Evolutionary conservation across 2,888 invertebrate genomes (phyloP), one percentile per base, ranked within the genome.

Genomic region (Drosophila helvetica): DNA sequence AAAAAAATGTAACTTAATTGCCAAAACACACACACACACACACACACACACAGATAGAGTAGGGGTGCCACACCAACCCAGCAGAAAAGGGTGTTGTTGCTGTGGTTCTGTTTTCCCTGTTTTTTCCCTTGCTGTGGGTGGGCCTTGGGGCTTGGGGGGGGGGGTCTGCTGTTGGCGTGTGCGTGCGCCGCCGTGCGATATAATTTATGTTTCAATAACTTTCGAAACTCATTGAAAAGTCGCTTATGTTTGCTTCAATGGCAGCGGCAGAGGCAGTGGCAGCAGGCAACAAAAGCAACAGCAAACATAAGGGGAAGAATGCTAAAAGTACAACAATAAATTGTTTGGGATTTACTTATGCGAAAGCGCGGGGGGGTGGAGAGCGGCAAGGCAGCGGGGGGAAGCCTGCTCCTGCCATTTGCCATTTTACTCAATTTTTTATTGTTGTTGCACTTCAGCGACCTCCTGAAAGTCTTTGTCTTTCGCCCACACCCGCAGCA

Each of bases 301-400:
- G 70, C 58, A 75, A 56, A 69, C 80, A 69, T 76, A 68, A 68
- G 30, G 75, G 80, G 80, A 80, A 83, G 83, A 83, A 86, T 86
- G 83, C 83, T 86, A 83, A 83, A 86, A 83, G 83, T 83, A 83
- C 83, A 83, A 83, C 83, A 83, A 83, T 83, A 83, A 83, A 83
- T 83, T 83, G 86, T 86, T 83, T 83, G 83, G 38, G 83, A 83
- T 83, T 83, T 83, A 83, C 83, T 83, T 86, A 80, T 74, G 80
- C 71, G 61, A 59, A 51, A 53, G 64, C 9, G 48, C 2, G 47
- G 45, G 18, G 25, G 27, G 43, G 51, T 10, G 27, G 48, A 45
- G 22, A 9, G 6, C 8, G 18, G 19, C 15, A 15, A 9, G 30
- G 22, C 3, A 30, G 30, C 10, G 10, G 19, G n/a, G 43, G 33